phyloP scores from a whole-genome alignment of 1,140 invertebrate genomes.

The Sitophilus oryzae region DNA sequence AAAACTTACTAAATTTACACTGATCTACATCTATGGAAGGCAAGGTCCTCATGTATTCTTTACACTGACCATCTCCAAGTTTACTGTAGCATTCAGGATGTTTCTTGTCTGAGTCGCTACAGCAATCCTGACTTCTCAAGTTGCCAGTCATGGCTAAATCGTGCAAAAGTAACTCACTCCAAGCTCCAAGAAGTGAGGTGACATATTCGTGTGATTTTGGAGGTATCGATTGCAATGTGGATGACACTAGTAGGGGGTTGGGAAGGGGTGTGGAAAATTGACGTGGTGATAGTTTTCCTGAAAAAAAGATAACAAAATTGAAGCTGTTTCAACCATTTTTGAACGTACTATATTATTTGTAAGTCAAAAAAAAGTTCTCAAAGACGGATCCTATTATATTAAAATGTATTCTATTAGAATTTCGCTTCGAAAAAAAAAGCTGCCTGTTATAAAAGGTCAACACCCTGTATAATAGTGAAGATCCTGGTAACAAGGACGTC shows the following conservation, averaged over 20 bases:
- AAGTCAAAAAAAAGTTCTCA: too few relatives aligned
- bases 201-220: slow-evolving; percentile 57
- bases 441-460: too few relatives aligned
- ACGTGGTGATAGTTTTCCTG: slow-evolving; percentile 57
- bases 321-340: too few relatives aligned
- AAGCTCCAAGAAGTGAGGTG: slow-evolving; percentile 72
- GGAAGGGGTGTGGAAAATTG: slow-evolving; percentile 51
- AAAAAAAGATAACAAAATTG: slow-evolving; percentile 26
- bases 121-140: slow-evolving; percentile 40
- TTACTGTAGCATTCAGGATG: slow-evolving; percentile 53
- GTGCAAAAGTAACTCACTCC: slow-evolving; percentile 72
- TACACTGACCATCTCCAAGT: slow-evolving; percentile 49
- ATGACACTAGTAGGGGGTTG: slow-evolving; percentile 49
- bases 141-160: slow-evolving; percentile 67
- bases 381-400: too few relatives aligned
- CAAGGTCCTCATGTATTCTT: slow-evolving; percentile 69
- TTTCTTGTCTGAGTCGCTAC: slow-evolving; percentile 34
- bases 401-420: too few relatives aligned
- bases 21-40: slow-evolving; percentile 57
- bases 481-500: too few relatives aligned
- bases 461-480: too few relatives aligned
- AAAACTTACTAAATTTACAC: slow-evolving; percentile 56
- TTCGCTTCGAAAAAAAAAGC: too few relatives aligned
- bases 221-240: slow-evolving; percentile 43
- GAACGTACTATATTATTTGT: too few relatives aligned